phyloP scores from a whole-genome alignment of 1,140 invertebrate genomes.

The Cotesia chilonis region DNA sequence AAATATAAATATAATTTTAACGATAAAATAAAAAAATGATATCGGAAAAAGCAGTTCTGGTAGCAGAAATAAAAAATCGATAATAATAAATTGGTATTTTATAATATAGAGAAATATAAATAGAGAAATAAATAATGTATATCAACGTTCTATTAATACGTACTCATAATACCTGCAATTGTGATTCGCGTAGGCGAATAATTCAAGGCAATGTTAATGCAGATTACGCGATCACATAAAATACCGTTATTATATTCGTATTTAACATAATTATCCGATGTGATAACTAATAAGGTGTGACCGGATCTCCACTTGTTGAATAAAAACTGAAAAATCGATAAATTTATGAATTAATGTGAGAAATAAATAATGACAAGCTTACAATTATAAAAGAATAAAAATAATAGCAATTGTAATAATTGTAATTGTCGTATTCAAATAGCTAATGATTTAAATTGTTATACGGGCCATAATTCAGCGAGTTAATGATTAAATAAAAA shows the following conservation, averaged over 20 bases:
- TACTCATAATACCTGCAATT: not conserved
- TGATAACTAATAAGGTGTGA: constrained; percentile 38
- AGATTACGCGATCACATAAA: constrained; percentile 35
- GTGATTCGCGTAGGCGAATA: constrained; percentile 35
- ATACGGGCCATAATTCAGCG: too few relatives aligned
- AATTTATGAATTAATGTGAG: constrained; percentile 32
- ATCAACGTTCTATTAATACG: constrained; percentile 32
- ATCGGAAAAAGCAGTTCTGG: not conserved
- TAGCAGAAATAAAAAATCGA: not conserved
- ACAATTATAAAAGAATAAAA: not conserved
- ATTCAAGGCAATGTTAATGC: constrained; percentile 26
- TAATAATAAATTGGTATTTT: constrained; percentile 11
- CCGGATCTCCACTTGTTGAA: constrained; percentile 25
- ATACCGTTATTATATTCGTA: constrained; percentile 35
- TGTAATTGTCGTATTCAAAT: too few relatives aligned
- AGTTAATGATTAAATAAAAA: too few relatives aligned
- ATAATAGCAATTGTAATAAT: too few relatives aligned
- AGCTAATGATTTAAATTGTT: too few relatives aligned
- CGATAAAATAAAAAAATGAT: constrained; percentile 14
- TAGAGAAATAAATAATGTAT: constrained; percentile 27
- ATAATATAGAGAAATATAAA: constrained; percentile 1
- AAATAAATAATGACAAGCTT: constrained; percentile 15
- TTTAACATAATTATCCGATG: constrained; percentile 27
- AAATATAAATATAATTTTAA: constrained; percentile 22
- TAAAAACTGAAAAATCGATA: constrained; percentile 27